Conservation (phyloP, 2,113 vertebrate genomes). For the Heterocephalus glaber region DNA sequence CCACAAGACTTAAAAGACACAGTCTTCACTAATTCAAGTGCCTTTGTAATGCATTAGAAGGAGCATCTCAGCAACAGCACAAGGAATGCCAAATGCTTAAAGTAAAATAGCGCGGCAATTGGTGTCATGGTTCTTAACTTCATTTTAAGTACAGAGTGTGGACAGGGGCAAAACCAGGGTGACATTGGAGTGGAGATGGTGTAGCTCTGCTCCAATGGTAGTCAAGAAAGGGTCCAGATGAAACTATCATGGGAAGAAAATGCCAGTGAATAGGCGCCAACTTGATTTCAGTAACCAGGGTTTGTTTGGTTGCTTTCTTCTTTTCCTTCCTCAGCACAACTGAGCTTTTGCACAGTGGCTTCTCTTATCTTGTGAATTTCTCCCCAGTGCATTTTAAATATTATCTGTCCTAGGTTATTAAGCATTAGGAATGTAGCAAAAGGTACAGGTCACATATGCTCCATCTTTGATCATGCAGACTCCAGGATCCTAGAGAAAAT, state of each 20-base stretch:
- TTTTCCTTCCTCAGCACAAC: neutral
- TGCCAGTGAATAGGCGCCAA: neutral
- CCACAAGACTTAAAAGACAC: conserved; percentile 51
- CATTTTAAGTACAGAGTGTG: neutral
- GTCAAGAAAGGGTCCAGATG: neutral
- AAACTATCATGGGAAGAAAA: conserved; percentile 57
- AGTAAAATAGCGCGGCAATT: neutral
- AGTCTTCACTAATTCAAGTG: conserved; percentile 29
- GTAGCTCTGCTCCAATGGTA: conserved; percentile 20
- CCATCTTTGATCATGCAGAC: conserved; percentile 14
- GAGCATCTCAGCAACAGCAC: neutral
- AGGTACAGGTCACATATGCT: neutral
- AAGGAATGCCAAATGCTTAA: conserved; percentile 24
- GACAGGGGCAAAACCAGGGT: fast-evolving
- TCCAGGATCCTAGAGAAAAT: neutral
- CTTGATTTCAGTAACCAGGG: neutral
- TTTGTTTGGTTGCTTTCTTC: neutral
- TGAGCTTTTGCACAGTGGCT: neutral
- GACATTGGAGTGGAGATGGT: neutral
- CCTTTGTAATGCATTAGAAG: conserved; percentile 50
- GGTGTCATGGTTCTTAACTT: neutral
- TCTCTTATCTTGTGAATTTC: neutral
- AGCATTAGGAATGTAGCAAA: conserved; percentile 60
- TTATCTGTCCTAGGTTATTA: conserved; percentile 65
- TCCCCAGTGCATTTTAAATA: conserved; percentile 64